phyloP scores from a whole-genome alignment of 2,113 vertebrate species.

The Buteo buteo region DNA sequence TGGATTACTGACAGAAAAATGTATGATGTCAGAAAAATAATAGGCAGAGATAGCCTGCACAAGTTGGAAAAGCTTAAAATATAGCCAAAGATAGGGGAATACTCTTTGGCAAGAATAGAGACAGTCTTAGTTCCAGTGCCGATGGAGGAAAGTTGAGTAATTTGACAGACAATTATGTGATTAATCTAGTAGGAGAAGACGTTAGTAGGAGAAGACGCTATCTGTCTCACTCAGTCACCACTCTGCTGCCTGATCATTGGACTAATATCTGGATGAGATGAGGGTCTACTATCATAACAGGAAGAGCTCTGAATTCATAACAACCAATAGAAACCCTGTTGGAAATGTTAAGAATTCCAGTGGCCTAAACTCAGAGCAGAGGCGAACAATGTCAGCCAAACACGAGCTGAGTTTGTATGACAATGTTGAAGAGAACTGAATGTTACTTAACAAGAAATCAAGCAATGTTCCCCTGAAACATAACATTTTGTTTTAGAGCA shows the following conservation, averaged over 20 bases:
- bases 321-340: background rate
- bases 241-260: background rate
- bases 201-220: background rate
- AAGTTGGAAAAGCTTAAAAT: constrained; percentile 44
- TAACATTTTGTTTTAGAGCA: background rate
- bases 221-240: background rate
- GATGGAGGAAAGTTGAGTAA: background rate
- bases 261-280: background rate
- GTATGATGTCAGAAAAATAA: constrained; percentile 66
- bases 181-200: background rate
- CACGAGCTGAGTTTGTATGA: background rate
- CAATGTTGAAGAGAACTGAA: background rate
- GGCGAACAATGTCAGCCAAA: background rate
- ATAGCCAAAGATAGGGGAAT: constrained; percentile 15
- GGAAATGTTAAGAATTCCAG: background rate
- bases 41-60: constrained; percentile 40
- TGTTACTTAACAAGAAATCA: background rate
- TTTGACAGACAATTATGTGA: background rate
- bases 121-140: background rate
- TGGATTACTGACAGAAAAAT: constrained; percentile 58
- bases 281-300: background rate
- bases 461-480: background rate
- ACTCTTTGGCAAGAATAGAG: background rate
- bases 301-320: background rate
- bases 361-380: background rate